These are phyloP conservation scores for Arion vulgaris DNA, from an alignment of 1,140 invertebrate genomes.

Conservation along the genomic window DNA sequence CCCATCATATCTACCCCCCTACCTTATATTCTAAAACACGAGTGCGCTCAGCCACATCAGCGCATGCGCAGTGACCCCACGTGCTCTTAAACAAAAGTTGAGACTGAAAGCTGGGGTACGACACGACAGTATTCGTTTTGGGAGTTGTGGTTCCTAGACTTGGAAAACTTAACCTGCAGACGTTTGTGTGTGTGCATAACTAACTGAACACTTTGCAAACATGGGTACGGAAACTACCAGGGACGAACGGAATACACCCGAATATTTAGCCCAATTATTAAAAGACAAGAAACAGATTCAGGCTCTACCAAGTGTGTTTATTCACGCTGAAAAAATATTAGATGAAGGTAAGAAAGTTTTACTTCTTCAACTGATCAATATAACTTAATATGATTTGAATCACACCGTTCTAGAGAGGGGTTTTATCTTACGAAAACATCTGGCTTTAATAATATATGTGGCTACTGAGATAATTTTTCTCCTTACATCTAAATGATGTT, in stretches of 20 bases:
- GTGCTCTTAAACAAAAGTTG: slow-evolving; percentile 71
- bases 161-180: slow-evolving; percentile 55
- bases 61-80: slow-evolving; percentile 69
- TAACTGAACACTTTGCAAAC: slow-evolving; percentile 61
- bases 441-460: too few species aligned
- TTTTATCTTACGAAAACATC: too few species aligned
- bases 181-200: slow-evolving; percentile 35
- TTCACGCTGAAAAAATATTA: slow-evolving; percentile 97
- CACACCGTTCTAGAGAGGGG: too few species aligned
- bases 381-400: too few species aligned
- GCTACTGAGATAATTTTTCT: too few species aligned
- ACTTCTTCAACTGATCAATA: too few species aligned
- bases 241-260: slow-evolving; percentile 77
- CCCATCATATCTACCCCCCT: background rate
- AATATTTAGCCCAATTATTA: slow-evolving; percentile 99
- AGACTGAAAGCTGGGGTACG: slow-evolving; percentile 54
- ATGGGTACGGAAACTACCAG: slow-evolving; percentile 72
- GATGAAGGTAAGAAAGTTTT: slow-evolving; percentile 91
- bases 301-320: slow-evolving; percentile 99
- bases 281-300: slow-evolving; percentile 99
- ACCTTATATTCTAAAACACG: slow-evolving; percentile 36
- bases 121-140: slow-evolving; percentile 20
- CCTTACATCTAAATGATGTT: too few species aligned
- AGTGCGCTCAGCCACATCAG: slow-evolving; percentile 51
- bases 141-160: slow-evolving; percentile 59